Base-by-base conservation (phyloP, 2,113 vertebrate genomes). In the Aphyosemion australe region DNA sequence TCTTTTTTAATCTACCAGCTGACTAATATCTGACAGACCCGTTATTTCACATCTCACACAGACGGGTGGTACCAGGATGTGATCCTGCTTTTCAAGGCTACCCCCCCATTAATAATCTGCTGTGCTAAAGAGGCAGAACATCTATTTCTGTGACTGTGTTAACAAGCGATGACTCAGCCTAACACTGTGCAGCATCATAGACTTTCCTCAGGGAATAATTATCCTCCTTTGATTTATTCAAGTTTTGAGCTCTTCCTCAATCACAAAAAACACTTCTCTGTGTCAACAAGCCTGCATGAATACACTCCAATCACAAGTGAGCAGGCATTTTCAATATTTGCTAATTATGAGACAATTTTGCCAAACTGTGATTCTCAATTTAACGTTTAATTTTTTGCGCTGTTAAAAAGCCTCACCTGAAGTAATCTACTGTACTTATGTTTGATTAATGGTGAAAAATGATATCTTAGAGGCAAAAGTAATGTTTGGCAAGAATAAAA, bases 141-240 rank as follows among this genome's bases (percentile, higher is more conserved):
- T 54, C 42, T 54, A 15, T 16, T 47, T 43, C 45, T 64, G 37
- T 37, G 32, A 56, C 31, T 43, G 50, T 49, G 51, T 21, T 0
- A 45, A n/a, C 52, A 37, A 11, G 37, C 31, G 12, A 74, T 63
- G 60, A 57, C 45, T 69, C 48, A 75, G 2, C 13, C 31, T 47
- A 64, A 59, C 13, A 7, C 19, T 19, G 37, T 32, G 42, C 26
- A 41, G 47, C 46, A 60, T 69, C 34, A 57, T 52, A 43, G 13
- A 43, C 34, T 71, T 52, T 39, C 47, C 41, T 69, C 48, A 58
- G 32, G 19, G 16, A 46, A 75, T 63, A 75, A 69, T 59, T 53
- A 53, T 53, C 43, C 16, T 39, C 9, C 54, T 56, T 31, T 52
- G 15, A 52, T 63, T 47, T 42, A 59, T 62, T 18, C 60, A 45